phyloP scores from a whole-genome alignment of 2,888 invertebrate species.

The Oeneis ivallda region DNA sequence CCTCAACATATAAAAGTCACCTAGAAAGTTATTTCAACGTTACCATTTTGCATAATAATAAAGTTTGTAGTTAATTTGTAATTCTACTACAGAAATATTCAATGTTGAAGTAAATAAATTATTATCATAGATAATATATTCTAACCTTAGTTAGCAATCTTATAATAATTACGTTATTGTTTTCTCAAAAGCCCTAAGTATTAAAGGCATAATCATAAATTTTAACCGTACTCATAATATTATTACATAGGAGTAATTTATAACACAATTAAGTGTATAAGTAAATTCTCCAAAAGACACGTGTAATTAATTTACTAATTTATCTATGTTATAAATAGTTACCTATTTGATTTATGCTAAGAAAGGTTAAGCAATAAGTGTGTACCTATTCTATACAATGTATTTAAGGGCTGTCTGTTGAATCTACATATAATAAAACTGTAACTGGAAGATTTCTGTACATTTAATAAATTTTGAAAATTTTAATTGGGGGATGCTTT shows the following conservation, averaged over 20 bases:
- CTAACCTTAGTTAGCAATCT: not conserved
- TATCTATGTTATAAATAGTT: not conserved
- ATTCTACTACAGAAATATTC: not conserved
- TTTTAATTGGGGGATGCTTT: too few relatives aligned
- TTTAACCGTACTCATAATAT: conserved; percentile 29
- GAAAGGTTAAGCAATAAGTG: too few relatives aligned
- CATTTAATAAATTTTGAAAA: too few relatives aligned
- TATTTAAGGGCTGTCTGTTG: too few relatives aligned
- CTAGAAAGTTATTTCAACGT: too few relatives aligned
- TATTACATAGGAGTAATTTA: conserved; percentile 30
- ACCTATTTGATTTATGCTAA: not conserved
- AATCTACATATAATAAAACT: too few relatives aligned
- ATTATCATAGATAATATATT: not conserved
- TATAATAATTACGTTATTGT: conserved; percentile 9
- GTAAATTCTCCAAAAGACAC: conserved; percentile 30
- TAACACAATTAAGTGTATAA: conserved; percentile 28
- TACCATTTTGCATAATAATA: too few relatives aligned
- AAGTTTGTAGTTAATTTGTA: too few relatives aligned
- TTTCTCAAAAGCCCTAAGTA: conserved; percentile 30
- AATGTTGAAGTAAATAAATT: too few relatives aligned
- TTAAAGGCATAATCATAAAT: conserved; percentile 36
- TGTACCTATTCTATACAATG: too few relatives aligned
- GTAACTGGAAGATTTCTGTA: too few relatives aligned
- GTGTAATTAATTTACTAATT: conserved; percentile 24
- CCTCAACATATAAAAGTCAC: too few relatives aligned